Conservation (phyloP, 2,113 vertebrate genomes). For the Zeus faber region DNA sequence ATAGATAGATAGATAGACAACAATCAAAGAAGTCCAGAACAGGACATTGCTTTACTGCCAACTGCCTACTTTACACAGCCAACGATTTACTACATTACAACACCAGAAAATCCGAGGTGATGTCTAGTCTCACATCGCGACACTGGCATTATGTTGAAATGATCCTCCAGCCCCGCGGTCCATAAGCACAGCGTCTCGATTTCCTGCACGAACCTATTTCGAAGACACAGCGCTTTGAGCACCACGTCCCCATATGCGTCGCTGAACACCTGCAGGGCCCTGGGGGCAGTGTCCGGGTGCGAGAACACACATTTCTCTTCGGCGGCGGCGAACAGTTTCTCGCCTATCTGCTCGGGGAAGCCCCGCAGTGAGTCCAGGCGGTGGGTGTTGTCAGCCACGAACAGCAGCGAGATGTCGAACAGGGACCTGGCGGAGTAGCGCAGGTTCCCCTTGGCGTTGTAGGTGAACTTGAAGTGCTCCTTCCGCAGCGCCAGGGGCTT, state of each 20-base stretch:
- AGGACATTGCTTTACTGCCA: no score
- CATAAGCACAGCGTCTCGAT: no score
- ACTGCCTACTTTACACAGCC: no score
- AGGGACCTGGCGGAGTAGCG: slow-evolving; percentile 90
- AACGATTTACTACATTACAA: no score
- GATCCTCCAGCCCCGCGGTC: no score
- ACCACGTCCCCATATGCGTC: slow-evolving; percentile 89
- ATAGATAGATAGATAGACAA: no score
- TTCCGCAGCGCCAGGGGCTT: slow-evolving; percentile 76
- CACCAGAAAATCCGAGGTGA: no score
- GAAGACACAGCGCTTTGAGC: slow-evolving; percentile 86
- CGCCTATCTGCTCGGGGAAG: slow-evolving; percentile 94
- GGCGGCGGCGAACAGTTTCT: slow-evolving; percentile 87
- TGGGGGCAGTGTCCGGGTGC: slow-evolving; percentile 78
- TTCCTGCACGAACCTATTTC: no score
- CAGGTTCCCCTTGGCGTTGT: slow-evolving; percentile 88
- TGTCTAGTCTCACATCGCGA: no score
- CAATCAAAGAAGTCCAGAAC: no score
- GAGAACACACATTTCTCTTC: slow-evolving; percentile 88
- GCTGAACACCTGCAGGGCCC: slow-evolving; percentile 85
- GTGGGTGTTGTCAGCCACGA: slow-evolving; percentile 90
- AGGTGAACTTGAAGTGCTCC: slow-evolving; percentile 90
- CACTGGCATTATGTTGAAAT: no score
- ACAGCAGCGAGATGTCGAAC: slow-evolving; percentile 84
- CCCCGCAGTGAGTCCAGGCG: slow-evolving; percentile 90